Evolutionary conservation across 1,140 invertebrate genomes (phyloP), one percentile per base, ranked within the genome.

Genomic region (Pteromalus puparum): DNA sequence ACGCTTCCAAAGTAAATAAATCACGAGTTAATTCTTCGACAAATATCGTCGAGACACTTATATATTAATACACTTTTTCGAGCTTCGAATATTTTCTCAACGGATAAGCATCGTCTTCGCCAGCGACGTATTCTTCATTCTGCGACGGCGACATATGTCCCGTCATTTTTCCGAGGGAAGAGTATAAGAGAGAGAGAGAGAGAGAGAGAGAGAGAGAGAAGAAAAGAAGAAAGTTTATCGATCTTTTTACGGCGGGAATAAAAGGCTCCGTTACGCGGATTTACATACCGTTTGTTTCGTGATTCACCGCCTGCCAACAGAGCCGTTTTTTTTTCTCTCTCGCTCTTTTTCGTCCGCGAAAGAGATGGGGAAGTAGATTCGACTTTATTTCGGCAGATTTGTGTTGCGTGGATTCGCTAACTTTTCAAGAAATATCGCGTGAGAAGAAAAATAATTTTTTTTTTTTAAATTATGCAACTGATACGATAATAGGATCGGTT

Each of bases 181-280:
- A n/a, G n/a, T n/a, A 82, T 82, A 53, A 77, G 68, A 83, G 73
- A 67, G 72, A 48, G 65, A 75, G 48, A 85, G 42, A 76, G 74
- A 73, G 82, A 80, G 68, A 83, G n/a, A n/a, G n/a, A n/a, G n/a
- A n/a, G n/a, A n/a, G n/a, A n/a, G n/a, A 80, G 42, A 53, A 75
- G 65, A 18, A 48, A 65, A 1, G 53, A 70, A 28, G 70, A 78
- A 74, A 87, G 82, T 91, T 90, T 90, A 90, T 91, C 89, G 90
- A 86, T 86, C 87, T 90, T 90, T 91, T 91, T 90, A 90, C 89
- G 86, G 84, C 73, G 78, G 86, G 89, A 90, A 91, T 90, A 91
- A 91, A 89, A 88, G 90, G 83, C 85, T 83, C 87, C 86, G 89
- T 90, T 90, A 82, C 88, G 87, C 85, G 86, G 89, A 91, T 90